Percentiles rank a stretch among this genome's conserved stretches.
Conservation (phyloP, 2,888 invertebrate genomes). For the Mythimna albipuncta region DNA sequence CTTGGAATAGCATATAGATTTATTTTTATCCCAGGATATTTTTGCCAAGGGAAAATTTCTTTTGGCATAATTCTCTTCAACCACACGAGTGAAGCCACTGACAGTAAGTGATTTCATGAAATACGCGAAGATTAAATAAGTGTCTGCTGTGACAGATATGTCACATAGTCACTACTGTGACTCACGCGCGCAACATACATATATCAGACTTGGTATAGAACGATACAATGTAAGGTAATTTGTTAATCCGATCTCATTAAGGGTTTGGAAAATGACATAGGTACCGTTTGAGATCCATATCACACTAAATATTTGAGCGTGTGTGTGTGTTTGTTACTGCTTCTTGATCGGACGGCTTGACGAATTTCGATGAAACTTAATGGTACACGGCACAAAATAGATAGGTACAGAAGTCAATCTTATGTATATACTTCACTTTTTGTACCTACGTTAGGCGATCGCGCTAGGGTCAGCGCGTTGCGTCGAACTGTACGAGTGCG, state of each 20-base stretch:
- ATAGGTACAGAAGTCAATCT: too few species aligned
- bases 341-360: neutral
- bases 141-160: neutral
- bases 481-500: too few species aligned
- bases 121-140: slow-evolving; percentile 4
- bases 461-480: too few species aligned
- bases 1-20: too few species aligned
- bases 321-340: too few species aligned
- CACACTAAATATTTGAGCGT: too few species aligned
- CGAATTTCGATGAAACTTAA: neutral
- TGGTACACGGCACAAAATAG: neutral
- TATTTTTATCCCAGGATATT: too few species aligned
- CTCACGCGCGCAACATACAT: neutral
- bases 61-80: too few species aligned
- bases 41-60: too few species aligned
- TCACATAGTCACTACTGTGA: neutral
- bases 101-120: slow-evolving; percentile 10
- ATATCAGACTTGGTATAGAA: neutral
- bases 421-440: too few species aligned
- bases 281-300: neutral
- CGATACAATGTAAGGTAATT: neutral
- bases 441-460: too few species aligned
- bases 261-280: neutral
- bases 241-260: neutral
- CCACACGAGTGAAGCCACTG: too few species aligned